Base-by-base conservation (phyloP, 1,140 invertebrate genomes). In the Ostrea denselamellosa region DNA sequence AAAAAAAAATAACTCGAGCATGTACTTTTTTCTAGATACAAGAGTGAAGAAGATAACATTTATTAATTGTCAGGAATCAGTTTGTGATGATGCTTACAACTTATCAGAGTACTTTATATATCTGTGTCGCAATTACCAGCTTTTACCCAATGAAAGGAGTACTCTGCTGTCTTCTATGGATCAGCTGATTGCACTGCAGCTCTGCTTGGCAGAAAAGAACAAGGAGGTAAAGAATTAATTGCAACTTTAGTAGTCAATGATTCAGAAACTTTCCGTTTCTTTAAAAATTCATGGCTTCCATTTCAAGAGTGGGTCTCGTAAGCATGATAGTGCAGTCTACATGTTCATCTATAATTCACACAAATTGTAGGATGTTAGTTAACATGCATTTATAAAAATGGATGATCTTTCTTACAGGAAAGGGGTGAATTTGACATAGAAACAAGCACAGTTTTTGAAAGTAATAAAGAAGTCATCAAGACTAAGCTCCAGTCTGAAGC, bases 151-250 rank as follows among this genome's bases (percentile, higher is more conserved):
- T 90, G 92, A 93, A 34, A 82, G 91, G 83, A 77, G 87, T 4
- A 92, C 91, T 19, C 68, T 93, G 10, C 85, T 93, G 0, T 90
- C 91, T 8, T 71, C 85, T 51, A 89, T 91, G 88, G 92, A 93
- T 86, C 91, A 92, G 52, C 52, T 93, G 52, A 90, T 92, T 51
- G 91, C 89, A 34, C 52, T 92, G 62, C 92, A 93, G 84, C 87
- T 93, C 2, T 92, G 91, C 85, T 54, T 91, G 34, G 92, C 92
- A 22, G 90, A 92, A 68, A 90, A 89, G 81, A 91, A 92, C 65
- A 92, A 92, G 85, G 86, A 92, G 90, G 92, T 93, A 62, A 4
- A 52, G 8, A 83, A n/a, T 52, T 52, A 10, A 83, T 52, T n/a
- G 44, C 22, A 81, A 34, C 12, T 14, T 34, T 34, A 22, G 82